These are phyloP conservation scores for Caenorhabditis sp. DNA, from an alignment of 2,888 invertebrate genomes.

Conservation along the genomic window DNA sequence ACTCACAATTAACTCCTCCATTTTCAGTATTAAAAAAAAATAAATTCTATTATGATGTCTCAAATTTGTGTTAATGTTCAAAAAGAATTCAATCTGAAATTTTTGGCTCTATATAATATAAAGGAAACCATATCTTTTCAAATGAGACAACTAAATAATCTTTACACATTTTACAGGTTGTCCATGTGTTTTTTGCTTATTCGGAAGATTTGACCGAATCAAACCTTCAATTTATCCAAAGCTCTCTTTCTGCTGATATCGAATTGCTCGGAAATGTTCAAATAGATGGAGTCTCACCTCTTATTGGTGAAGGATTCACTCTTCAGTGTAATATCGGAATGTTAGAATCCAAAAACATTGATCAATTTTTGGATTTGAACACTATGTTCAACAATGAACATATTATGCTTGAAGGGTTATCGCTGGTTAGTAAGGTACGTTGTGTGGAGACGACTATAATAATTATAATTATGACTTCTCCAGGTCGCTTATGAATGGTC, in stretches of 20 bases:
- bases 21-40: too few relatives aligned
- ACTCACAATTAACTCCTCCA: too few relatives aligned
- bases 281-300: constrained; percentile 35
- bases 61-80: too few relatives aligned
- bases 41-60: too few relatives aligned
- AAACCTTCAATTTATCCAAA: constrained; percentile 40
- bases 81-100: too few relatives aligned
- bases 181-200: constrained; percentile 45
- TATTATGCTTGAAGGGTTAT: constrained; percentile 41
- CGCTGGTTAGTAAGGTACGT: constrained; percentile 14
- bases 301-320: constrained; percentile 34
- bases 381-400: constrained; percentile 53
- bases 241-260: constrained; percentile 46
- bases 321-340: constrained; percentile 20
- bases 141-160: too few relatives aligned
- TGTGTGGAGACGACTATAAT: too few relatives aligned
- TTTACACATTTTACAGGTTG: constrained; percentile 9
- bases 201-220: constrained; percentile 41
- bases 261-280: constrained; percentile 46
- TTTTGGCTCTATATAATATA: too few relatives aligned
- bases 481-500: constrained; percentile 45
- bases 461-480: too few relatives aligned
- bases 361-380: constrained; percentile 47
- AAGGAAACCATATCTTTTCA: too few relatives aligned
- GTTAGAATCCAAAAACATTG: constrained; percentile 28